phyloP scores from a whole-genome alignment of 2,797 vertebrate genomes.

The Paedocypris micromegethes region DNA sequence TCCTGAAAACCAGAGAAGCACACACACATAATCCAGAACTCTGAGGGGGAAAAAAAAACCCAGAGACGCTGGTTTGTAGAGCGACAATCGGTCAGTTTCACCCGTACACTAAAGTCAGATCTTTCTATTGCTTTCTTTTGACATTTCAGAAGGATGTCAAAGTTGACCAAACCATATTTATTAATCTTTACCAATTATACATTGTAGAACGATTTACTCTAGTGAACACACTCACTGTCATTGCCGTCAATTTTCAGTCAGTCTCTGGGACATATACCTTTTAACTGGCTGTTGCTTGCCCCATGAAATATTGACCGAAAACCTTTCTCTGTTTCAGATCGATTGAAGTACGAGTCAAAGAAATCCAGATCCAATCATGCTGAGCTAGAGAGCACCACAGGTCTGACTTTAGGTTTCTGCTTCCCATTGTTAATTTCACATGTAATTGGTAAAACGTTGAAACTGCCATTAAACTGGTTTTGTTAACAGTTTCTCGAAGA shows the following conservation, averaged over 20 bases:
- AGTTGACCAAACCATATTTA: no score
- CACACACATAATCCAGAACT: neutral
- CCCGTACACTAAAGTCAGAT: constrained; percentile 84
- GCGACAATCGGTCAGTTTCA: no score
- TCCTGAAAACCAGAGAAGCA: constrained; percentile 65
- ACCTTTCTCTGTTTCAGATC: constrained; percentile 81
- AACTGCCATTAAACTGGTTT: no score
- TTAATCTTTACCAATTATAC: no score
- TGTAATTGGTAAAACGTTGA: no score
- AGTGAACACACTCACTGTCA: no score
- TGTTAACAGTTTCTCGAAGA: no score
- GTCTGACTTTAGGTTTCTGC: constrained; percentile 12
- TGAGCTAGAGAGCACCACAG: constrained; percentile 52
- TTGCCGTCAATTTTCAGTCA: no score
- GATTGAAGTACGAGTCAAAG: constrained; percentile 95
- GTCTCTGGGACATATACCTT: no score
- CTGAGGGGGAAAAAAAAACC: neutral
- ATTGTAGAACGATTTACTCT: no score
- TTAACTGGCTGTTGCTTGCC: no score
- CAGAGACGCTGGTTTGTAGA: neutral
- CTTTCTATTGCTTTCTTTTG: constrained; percentile 61
- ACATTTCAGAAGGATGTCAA: no score
- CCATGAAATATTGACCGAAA: constrained; percentile 36
- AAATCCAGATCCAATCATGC: constrained; percentile 81
- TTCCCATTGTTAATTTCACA: neutral